phyloP scores from a whole-genome alignment of 2,797 vertebrate genomes.

The Streptopelia turtur region DNA sequence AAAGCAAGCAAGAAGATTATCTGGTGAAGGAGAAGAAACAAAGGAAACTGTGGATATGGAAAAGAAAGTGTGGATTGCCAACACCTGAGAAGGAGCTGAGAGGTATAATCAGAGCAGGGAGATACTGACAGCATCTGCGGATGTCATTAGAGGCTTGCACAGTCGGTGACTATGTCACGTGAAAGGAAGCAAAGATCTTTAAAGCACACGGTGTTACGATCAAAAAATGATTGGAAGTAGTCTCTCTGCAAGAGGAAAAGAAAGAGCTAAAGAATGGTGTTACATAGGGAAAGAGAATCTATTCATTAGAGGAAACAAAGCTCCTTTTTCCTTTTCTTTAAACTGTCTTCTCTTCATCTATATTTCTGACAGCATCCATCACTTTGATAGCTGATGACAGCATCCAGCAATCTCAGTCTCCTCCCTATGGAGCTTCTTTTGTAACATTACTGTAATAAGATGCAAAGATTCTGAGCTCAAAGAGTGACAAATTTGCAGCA shows the following conservation, averaged over 20 bases:
- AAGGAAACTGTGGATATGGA: background rate
- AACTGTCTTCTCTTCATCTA: constrained; percentile 48
- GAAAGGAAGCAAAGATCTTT: constrained; percentile 25
- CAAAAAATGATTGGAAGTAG: constrained; percentile 18
- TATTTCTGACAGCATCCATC: constrained; percentile 61
- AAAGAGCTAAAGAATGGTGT: background rate
- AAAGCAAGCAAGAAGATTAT: background rate
- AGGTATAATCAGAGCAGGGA: background rate
- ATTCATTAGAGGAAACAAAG: constrained; percentile 59
- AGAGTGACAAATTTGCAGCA: background rate
- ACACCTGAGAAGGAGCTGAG: background rate
- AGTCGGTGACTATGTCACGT: background rate
- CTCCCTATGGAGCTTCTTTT: constrained; percentile 46
- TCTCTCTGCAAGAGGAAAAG: background rate
- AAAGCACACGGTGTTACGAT: background rate
- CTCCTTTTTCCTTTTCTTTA: constrained; percentile 44
- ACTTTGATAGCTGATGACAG: constrained; percentile 42
- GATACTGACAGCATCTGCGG: background rate
- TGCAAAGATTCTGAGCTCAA: constrained; percentile 21
- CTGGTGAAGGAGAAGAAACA: background rate
- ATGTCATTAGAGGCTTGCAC: background rate
- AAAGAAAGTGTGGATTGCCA: background rate
- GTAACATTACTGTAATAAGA: constrained; percentile 36
- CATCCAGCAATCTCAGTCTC: constrained; percentile 21
- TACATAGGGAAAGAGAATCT: background rate